Base-by-base conservation (phyloP, 1,140 invertebrate genomes). In the Lanistes nyassanus region DNA sequence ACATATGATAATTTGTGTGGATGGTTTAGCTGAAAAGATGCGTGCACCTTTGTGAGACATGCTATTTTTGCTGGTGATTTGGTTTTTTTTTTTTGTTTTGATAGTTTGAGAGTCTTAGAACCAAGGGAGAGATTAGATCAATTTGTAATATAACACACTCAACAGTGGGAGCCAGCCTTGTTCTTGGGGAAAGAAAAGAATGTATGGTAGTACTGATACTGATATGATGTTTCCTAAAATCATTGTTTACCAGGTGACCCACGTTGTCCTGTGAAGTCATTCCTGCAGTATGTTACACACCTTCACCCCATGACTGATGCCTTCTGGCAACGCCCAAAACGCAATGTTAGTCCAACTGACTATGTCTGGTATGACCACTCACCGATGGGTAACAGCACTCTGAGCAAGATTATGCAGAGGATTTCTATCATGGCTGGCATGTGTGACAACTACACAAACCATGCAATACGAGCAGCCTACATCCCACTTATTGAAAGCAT, bases 291-390 rank as follows among this genome's bases (percentile, higher is more conserved):
- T 62, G 56, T 84, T 1, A 81, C 81, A 19, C 85, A 86, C 69
- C 83, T 86, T 16, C 85, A 85, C 70, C 85, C 84, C 34, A 86
- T 86, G 85, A 85, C 80, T 0, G 82, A 84, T 62, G 82, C 83
- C 4, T 86, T 86, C 68, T 86, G 85, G 85, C 85, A 86, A 78
- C 72, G 85, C 60, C 85, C 84, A 6, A 86, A 86, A 72, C 79
- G 84, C 3, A 82, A 73, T 67, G 82, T 86, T 42, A 79, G 79
- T 0, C 77, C 79, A 9, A 64, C 80, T 19, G 85, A 85, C 73
- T 83, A 83, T 70, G 85, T 86, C 2, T 86, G 85, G 85, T 86
- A 81, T 75, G 83, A 86, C 70, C 84, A 85, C 74, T 80, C 82
- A 11, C 77, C 84, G 13, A 79, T 86, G 4, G 85, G 85, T 23